These are phyloP conservation scores for Alexandromys fortis DNA, from an alignment of 2,113 vertebrate species.

Conservation along the genomic window DNA sequence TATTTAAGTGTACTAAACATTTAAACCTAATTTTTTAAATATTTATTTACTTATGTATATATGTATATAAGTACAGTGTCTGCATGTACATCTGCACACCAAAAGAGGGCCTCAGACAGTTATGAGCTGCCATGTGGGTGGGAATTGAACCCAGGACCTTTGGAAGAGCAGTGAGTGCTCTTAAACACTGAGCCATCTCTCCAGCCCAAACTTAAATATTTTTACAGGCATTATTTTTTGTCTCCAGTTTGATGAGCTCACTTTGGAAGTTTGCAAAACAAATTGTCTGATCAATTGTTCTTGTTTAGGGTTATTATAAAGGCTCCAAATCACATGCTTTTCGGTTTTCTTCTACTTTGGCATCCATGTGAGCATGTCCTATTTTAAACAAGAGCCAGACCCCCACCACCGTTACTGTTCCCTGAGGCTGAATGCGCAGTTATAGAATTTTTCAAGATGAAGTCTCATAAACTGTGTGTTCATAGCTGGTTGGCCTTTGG, in stretches of 20 bases:
- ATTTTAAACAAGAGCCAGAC: not conserved
- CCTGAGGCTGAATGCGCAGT: not conserved
- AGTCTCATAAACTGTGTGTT: not conserved
- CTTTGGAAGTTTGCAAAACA: slow-evolving; percentile 18
- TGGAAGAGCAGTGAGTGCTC: not conserved
- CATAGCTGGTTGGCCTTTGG: not conserved
- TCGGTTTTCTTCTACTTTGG: not conserved
- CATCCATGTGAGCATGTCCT: not conserved
- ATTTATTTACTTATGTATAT: not conserved
- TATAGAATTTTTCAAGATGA: slow-evolving; percentile 1
- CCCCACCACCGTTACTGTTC: not conserved
- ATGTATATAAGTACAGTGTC: not conserved
- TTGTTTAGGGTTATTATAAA: slow-evolving; percentile 1
- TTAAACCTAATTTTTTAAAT: slow-evolving; percentile 24
- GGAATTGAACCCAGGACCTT: not conserved
- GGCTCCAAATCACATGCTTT: not conserved
- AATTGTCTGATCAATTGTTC: not conserved
- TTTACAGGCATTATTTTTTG: not conserved
- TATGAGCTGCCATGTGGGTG: not conserved
- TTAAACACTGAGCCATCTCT: not conserved
- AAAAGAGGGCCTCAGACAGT: not conserved
- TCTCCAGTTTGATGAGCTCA: not conserved
- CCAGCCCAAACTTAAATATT: not conserved
- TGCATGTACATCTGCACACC: not conserved
- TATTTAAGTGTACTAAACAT: not conserved